Base-by-base conservation (phyloP, 2,113 vertebrate species). In the Ciconia maguari region DNA sequence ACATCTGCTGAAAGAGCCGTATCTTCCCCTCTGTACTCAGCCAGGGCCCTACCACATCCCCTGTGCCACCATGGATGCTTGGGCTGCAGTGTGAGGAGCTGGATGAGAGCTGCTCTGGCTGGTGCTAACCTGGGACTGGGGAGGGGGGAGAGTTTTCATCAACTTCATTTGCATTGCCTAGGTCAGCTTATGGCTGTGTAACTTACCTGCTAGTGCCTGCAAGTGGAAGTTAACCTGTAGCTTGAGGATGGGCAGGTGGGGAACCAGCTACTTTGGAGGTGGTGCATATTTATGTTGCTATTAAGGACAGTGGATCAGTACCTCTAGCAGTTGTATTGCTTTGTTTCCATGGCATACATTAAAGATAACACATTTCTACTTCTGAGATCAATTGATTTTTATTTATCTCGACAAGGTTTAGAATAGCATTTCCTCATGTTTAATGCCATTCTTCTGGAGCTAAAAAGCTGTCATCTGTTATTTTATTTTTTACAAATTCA, bases 381-480 rank as follows among this genome's bases (percentile, higher is more conserved):
- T 83, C 51, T n/a, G 79, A 91, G 26, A 90, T 74, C 9, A 62
- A 6, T 32, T 81, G 51, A 2, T 27, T 64, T 81, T 78, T 93
- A 70, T 94, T 93, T 80, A 48, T 74, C 58, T 77, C 2, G 9
- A 66, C 60, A 48, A 1, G 2, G 44, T 92, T 90, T 88, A 81
- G 42, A 62, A 29, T 8, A 86, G 29, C 26, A 19, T 52, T 92
- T 90, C 42, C 22, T 91, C 36, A 3, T 74, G 49, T 27, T 83
- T 68, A 70, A 58, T 90, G 76, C 32, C 7, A 20, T 86, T 92
- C 29, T 91, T 84, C 16, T 65, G 71, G 75, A 61, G 57, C 92
- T 85, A 66, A 86, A 87, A 92, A 54, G 44, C 42, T 94, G 76
- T 91, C 52, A 61, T 76, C 19, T 79, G 11, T 89, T 76, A 26